These are phyloP conservation scores for Cheilosia vernalis DNA, from an alignment of 2,888 invertebrate genomes.

Conservation along the genomic window DNA sequence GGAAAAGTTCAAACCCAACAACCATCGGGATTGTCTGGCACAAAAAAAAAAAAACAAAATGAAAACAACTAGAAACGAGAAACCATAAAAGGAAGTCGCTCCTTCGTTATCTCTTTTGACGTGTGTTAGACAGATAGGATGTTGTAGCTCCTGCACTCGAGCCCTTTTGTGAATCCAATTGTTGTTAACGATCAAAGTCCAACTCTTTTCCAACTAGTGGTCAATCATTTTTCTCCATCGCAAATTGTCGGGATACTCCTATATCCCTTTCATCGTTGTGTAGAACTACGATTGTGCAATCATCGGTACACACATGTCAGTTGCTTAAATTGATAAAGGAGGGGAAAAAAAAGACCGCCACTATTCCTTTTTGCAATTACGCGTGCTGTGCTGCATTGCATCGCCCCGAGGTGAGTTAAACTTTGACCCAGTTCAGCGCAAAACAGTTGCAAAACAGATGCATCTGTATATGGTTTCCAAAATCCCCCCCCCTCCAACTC, in stretches of 20 bases:
- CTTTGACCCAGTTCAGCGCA: conserved; percentile 25
- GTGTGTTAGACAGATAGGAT: conserved; percentile 26
- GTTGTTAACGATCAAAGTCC: conserved; percentile 57
- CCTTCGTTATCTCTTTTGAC: conserved; percentile 60
- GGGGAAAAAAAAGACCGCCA: neutral
- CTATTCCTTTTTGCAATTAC: conserved; percentile 5
- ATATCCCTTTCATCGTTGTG: neutral
- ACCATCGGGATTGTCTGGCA: neutral
- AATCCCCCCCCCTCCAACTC: neutral
- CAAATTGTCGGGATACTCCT: neutral
- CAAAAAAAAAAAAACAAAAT: too few species aligned
- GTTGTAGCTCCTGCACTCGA: neutral
- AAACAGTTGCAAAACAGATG: neutral
- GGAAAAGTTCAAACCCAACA: conserved; percentile 54
- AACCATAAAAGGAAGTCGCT: conserved; percentile 34
- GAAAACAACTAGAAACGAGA: neutral
- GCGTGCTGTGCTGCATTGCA: neutral
- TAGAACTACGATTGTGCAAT: conserved; percentile 7
- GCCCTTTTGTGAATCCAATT: conserved; percentile 50
- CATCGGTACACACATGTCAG: neutral
- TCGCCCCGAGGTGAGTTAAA: too few species aligned
- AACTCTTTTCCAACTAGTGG: conserved; percentile 14
- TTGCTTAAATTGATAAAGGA: neutral
- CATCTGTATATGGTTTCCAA: neutral
- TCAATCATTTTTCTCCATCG: neutral